phyloP scores from a whole-genome alignment of 30 jellyfish, hydroid and myxozoan species.

The Pseudorhiza aurosa region DNA sequence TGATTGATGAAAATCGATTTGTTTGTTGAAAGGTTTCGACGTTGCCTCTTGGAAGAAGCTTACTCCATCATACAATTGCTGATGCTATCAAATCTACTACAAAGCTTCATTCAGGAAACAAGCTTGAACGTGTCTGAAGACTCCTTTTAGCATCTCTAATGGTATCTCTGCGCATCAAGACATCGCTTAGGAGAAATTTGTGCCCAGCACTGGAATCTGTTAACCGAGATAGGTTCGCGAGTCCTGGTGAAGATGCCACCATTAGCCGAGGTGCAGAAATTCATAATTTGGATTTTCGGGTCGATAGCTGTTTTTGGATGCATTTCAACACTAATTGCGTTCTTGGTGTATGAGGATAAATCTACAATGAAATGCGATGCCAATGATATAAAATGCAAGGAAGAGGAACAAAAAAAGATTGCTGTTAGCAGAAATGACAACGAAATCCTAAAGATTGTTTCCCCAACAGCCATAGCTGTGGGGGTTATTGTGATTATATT shows the following conservation, averaged over 20 bases:
- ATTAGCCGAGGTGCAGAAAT: slow-evolving; percentile 8
- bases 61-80: no score
- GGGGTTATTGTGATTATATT: slow-evolving; percentile 2
- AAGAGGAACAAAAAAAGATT: not conserved
- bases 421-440: slow-evolving; percentile 7
- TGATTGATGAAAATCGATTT: no score
- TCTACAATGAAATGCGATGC: not conserved
- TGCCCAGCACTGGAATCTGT: no score
- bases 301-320: slow-evolving; percentile 38
- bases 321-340: slow-evolving; percentile 33
- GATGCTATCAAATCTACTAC: no score
- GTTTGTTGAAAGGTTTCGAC: no score
- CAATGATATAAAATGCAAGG: not conserved
- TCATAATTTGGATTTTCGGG: slow-evolving; percentile 26
- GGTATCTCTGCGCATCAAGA: no score
- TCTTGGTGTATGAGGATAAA: slow-evolving; percentile 4
- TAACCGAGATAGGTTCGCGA: no score
- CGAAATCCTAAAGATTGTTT: slow-evolving; percentile 7
- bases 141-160: no score
- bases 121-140: no score
- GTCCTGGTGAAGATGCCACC: slow-evolving; percentile 2
- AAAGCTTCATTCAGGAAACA: no score
- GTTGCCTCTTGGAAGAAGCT: no score
- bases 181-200: no score
- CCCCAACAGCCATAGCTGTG: slow-evolving; percentile 26